Percentiles rank a stretch among this genome's conserved stretches.
phyloP scores from a whole-genome alignment of 2,797 vertebrate genomes.

The Fistularia tabacaria region DNA sequence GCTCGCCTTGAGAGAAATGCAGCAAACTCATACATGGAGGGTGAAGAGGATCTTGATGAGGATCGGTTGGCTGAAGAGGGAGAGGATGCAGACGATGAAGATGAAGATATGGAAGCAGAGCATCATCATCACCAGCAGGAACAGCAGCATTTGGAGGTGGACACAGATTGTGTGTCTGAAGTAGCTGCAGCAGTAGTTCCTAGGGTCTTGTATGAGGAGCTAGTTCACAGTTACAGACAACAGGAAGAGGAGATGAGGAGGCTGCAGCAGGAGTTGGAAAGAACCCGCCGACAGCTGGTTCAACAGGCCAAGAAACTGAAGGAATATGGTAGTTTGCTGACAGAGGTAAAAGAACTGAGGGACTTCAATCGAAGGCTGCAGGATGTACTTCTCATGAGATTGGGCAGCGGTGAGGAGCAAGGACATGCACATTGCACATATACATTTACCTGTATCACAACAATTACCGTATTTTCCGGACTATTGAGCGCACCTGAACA shows the following conservation, averaged over 20 bases:
- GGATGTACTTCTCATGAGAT: constrained; percentile 94
- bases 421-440: constrained; percentile 9
- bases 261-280: constrained; percentile 95
- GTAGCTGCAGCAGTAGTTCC: constrained; percentile 83
- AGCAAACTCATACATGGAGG: constrained; percentile 83
- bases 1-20: constrained; percentile 93
- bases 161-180: constrained; percentile 77
- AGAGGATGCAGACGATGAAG: constrained; percentile 77
- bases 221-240: constrained; percentile 95
- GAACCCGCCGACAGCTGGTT: constrained; percentile 95
- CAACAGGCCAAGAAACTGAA: constrained; percentile 99
- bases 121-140: constrained; percentile 57
- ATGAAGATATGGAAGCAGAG: constrained; percentile 75
- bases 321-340: constrained; percentile 93
- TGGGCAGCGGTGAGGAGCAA: constrained; percentile 90
- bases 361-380: constrained; percentile 98
- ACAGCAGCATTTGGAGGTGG: constrained; percentile 71
- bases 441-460: too few relatives aligned
- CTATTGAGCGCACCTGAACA: too few relatives aligned
- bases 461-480: too few relatives aligned
- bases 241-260: constrained; percentile 97
- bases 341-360: constrained; percentile 97
- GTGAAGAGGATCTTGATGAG: constrained; percentile 80
- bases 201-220: constrained; percentile 92
- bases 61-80: constrained; percentile 78